These are phyloP conservation scores for Gallinago undulata DNA, from an alignment of 2,113 vertebrate genomes.

Conservation along the genomic window DNA sequence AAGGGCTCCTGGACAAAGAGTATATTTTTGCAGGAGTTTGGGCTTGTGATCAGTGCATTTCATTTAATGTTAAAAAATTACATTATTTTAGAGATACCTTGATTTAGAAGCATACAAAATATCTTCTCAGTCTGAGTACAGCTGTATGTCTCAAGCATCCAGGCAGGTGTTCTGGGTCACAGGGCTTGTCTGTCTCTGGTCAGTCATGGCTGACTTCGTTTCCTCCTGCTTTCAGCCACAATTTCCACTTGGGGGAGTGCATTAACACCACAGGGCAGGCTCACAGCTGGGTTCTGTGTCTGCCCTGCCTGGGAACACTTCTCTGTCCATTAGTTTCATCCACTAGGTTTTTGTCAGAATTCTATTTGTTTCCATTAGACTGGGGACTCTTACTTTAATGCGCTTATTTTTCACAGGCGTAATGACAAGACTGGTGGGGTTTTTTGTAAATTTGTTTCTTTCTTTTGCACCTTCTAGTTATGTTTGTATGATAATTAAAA, in stretches of 20 bases:
- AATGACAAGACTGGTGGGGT: neutral
- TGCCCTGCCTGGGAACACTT: neutral
- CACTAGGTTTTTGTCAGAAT: neutral
- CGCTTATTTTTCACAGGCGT: neutral
- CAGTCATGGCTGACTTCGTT: neutral
- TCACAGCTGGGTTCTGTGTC: neutral
- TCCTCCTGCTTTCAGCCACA: neutral
- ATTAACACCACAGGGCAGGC: neutral
- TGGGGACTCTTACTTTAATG: neutral
- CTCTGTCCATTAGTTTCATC: neutral
- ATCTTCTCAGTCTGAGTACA: neutral
- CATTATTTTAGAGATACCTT: neutral
- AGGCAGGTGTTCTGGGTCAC: neutral
- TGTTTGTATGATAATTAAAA: neutral
- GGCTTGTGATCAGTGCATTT: neutral
- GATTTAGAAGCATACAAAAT: neutral
- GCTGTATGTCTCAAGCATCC: neutral
- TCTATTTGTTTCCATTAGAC: neutral
- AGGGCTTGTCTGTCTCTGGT: neutral
- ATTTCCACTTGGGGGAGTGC: neutral
- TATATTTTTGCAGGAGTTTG: neutral
- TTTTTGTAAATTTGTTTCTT: accelerated
- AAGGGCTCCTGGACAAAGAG: neutral
- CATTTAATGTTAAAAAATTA: neutral
- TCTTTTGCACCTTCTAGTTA: neutral